phyloP scores from a whole-genome alignment of 2,113 vertebrate species.

The Austrofundulus limnaeus region DNA sequence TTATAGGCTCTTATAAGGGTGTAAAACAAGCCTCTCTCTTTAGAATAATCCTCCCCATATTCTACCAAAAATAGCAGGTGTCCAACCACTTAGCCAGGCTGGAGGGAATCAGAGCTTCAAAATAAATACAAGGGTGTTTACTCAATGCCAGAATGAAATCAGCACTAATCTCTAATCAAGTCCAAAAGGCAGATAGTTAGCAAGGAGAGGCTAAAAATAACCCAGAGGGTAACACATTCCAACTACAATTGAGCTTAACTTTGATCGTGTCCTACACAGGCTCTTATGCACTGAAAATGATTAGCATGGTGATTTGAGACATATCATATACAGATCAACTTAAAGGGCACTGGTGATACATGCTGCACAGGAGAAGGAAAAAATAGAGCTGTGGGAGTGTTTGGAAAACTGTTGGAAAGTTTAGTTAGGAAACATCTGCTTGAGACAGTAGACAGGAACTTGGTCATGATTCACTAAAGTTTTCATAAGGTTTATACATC shows the following conservation, averaged over 20 bases:
- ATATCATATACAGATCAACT: constrained; percentile 55
- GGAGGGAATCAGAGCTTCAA: constrained; percentile 69
- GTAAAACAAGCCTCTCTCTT: constrained; percentile 73
- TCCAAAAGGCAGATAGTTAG: constrained; percentile 75
- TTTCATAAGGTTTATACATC: background rate
- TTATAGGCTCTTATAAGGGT: constrained; percentile 80
- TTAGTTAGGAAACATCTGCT: constrained; percentile 38
- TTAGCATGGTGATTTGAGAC: constrained; percentile 66
- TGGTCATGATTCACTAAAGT: background rate
- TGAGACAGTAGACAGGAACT: too few species aligned
- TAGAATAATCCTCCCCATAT: constrained; percentile 79
- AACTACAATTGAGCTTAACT: constrained; percentile 62
- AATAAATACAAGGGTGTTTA: constrained; percentile 82
- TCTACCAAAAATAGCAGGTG: constrained; percentile 84
- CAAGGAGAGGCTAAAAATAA: constrained; percentile 74
- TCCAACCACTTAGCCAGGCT: constrained; percentile 74
- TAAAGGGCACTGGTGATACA: constrained; percentile 45
- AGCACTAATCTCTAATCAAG: constrained; percentile 80
- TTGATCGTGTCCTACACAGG: constrained; percentile 65
- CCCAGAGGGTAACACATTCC: constrained; percentile 63
- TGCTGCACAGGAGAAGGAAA: constrained; percentile 50
- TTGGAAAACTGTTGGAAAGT: constrained; percentile 48
- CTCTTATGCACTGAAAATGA: constrained; percentile 69
- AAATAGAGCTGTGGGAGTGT: constrained; percentile 24
- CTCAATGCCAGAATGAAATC: constrained; percentile 75